These are phyloP conservation scores for Calycopis cecrops DNA, from an alignment of 1,140 invertebrate genomes.

Conservation along the genomic window DNA sequence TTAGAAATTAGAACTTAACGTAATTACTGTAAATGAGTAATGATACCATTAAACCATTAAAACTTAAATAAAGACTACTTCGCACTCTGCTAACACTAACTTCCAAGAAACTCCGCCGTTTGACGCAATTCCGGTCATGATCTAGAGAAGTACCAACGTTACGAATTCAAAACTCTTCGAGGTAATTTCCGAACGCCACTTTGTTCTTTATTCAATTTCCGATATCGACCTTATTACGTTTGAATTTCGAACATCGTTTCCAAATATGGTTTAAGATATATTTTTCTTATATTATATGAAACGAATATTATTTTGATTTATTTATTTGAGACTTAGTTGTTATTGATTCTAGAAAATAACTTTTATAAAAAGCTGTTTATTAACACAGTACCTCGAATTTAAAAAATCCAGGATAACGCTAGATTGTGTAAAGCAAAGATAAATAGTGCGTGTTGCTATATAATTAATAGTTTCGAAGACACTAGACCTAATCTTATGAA, in stretches of 20 bases:
- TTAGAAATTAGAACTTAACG: too few relatives aligned
- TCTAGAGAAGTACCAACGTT: slow-evolving; percentile 43
- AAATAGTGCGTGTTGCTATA: too few relatives aligned
- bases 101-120: slow-evolving; percentile 55
- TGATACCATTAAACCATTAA: slow-evolving; percentile 20
- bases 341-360: too few relatives aligned
- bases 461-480: too few relatives aligned
- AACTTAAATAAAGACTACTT: slow-evolving; percentile 50
- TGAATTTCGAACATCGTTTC: slow-evolving; percentile 39
- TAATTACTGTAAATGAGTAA: neutral
- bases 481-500: too few relatives aligned
- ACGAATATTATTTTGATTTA: too few relatives aligned
- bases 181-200: slow-evolving; percentile 72
- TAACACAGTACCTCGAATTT: too few relatives aligned
- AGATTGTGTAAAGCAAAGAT: too few relatives aligned
- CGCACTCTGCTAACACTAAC: slow-evolving; percentile 48
- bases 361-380: too few relatives aligned
- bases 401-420: too few relatives aligned
- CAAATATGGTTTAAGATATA: slow-evolving; percentile 9
- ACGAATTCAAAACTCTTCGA: slow-evolving; percentile 64
- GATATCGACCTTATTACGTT: slow-evolving; percentile 50
- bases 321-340: too few relatives aligned
- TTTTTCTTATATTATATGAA: neutral
- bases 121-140: slow-evolving; percentile 71
- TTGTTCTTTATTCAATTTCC: slow-evolving; percentile 74